Evolutionary conservation across 2,888 invertebrate species (phyloP), one percentile per base, ranked within the genome.

Genomic region (Noctuana brunneofusca): DNA sequence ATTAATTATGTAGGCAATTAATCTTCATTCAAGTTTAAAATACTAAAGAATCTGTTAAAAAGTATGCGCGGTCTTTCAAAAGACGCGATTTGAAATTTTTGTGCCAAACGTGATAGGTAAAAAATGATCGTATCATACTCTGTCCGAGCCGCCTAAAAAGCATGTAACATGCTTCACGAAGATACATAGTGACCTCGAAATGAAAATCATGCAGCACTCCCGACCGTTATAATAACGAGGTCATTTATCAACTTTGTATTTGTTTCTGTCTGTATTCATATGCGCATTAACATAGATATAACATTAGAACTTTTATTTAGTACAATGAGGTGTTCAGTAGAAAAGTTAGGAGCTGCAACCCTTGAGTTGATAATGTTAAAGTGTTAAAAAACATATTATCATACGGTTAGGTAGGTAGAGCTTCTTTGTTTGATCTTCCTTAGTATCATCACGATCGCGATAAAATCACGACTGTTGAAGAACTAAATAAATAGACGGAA

Each of bases 211-310:
- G 87, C 84, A 85, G 82, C 80, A 77, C 78, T 84, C 77, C 78
- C 85, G 74, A 87, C 90, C 89, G 89, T 89, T 89, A 89, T 78
- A 84, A 81, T 87, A 90, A 89, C 87, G 89, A 89, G 89, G 87
- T 84, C 87, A 87, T 89, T 87, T 87, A 90, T 88, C 84, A 87
- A 82, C 78, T 79, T 74, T 79, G 81, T 86, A 81, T 88, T 88
- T 88, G 86, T 88, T 87, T 89, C 83, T 84, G 79, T 83, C 74
- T 72, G 74, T 43, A 38, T 1, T 9, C 77, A 76, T 65, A 67
- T 64, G 66, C 78, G 71, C 78, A 82, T 81, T 79, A 80, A 81
- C 76, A 79, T 77, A 75, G 70, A 75, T 73, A 78, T 74, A 73
- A 74, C 73, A 75, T 79, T 73, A 71, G 69, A 70, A 69, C 66